Percentiles rank a stretch among this genome's conserved stretches.
Conservation (phyloP, 2,888 invertebrate genomes). For the Argyra leucocephala region DNA sequence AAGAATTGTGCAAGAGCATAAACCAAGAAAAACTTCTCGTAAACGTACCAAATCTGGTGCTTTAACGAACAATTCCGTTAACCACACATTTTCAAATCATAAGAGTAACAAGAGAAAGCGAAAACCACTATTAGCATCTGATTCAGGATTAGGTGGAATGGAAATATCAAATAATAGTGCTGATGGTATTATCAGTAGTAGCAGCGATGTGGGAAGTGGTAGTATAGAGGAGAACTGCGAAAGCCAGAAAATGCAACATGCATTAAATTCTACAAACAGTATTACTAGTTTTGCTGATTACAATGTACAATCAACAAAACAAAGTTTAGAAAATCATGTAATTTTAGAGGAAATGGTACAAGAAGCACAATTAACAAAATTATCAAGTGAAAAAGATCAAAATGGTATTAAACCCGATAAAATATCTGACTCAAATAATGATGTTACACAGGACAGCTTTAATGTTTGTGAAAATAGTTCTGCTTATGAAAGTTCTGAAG, state of each 20-base stretch:
- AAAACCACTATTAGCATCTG: conserved; percentile 19
- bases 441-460: conserved; percentile 38
- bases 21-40: conserved; percentile 54
- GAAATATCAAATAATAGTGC: conserved; percentile 9
- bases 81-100: conserved; percentile 14
- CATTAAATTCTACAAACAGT: conserved; percentile 10
- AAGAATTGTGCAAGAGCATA: conserved; percentile 63
- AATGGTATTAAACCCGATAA: conserved; percentile 22
- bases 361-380: conserved; percentile 11
- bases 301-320: background rate
- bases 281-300: conserved; percentile 24
- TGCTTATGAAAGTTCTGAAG: conserved; percentile 54
- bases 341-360: conserved; percentile 16
- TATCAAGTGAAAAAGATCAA: conserved; percentile 7
- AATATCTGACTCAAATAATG: conserved; percentile 24
- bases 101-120: conserved; percentile 20
- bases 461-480: conserved; percentile 53
- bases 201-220: background rate
- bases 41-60: conserved; percentile 25
- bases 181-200: conserved; percentile 10
- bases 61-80: conserved; percentile 48
- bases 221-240: background rate
- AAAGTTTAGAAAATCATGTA: conserved; percentile 20
- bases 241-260: background rate
- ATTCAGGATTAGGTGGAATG: conserved; percentile 10